Evolutionary conservation across 2,888 invertebrate genomes (phyloP).

Genomic region (Lepeophtheirus nordmannii): DNA sequence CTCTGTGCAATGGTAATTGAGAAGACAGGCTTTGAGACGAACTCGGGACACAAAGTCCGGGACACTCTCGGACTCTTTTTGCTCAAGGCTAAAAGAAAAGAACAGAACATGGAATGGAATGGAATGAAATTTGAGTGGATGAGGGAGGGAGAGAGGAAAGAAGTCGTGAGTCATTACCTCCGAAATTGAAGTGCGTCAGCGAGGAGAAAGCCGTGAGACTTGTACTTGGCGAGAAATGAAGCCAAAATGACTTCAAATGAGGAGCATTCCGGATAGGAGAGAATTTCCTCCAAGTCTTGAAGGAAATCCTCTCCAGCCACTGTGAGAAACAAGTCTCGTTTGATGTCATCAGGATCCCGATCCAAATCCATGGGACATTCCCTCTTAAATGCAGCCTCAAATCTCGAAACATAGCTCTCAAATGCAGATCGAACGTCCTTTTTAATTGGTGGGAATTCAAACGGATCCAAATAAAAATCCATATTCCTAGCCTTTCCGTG

Average conservation of each 20-base stretch:
- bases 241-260: neutral
- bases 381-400: neutral
- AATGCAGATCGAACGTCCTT: neutral
- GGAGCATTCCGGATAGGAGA: neutral
- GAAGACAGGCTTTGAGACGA: neutral
- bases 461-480: conserved; percentile 4
- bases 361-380: neutral
- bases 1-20: neutral
- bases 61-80: neutral
- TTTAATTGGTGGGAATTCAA: neutral
- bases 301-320: conserved; percentile 3
- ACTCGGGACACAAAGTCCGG: neutral
- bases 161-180: neutral
- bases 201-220: neutral
- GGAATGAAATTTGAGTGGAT: no score
- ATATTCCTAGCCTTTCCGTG: neutral
- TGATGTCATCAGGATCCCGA: conserved; percentile 1
- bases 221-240: neutral
- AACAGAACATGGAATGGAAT: neutral
- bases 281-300: neutral
- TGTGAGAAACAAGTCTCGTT: neutral
- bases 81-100: neutral
- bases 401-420: neutral
- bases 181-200: neutral
- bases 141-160: no score